Conservation (phyloP, 2,113 vertebrate genomes). For the Charadrius vociferus region DNA sequence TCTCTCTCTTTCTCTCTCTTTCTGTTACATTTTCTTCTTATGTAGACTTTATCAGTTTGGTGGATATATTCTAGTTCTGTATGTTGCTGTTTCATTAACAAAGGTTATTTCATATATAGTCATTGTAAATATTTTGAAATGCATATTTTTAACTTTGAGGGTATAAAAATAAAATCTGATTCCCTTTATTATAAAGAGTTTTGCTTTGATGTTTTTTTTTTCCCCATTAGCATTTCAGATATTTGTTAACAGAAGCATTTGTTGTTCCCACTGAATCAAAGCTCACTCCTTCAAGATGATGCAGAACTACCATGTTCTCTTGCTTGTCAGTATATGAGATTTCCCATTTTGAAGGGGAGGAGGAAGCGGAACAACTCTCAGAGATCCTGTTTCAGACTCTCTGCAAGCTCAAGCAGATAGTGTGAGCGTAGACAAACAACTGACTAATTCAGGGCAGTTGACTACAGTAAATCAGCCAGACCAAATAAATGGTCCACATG, state of each 20-base stretch:
- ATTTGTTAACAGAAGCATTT: background rate
- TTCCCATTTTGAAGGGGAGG: background rate
- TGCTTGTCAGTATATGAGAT: background rate
- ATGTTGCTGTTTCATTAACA: slow-evolving; percentile 75
- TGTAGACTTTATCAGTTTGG: slow-evolving; percentile 62
- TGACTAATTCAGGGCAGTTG: background rate
- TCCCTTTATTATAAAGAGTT: slow-evolving; percentile 60
- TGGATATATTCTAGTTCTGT: slow-evolving; percentile 77
- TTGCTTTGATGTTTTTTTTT: background rate
- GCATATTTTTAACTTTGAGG: slow-evolving; percentile 78
- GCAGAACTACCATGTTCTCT: background rate
- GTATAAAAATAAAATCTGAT: slow-evolving; percentile 77
- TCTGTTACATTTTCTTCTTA: slow-evolving; percentile 72
- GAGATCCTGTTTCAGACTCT: background rate
- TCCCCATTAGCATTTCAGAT: background rate
- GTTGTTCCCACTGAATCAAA: background rate
- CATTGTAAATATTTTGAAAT: slow-evolving; percentile 85
- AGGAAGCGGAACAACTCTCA: background rate
- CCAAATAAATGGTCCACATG: background rate
- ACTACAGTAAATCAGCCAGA: background rate
- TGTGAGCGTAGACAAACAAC: background rate
- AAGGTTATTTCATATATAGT: slow-evolving; percentile 74
- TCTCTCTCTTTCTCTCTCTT: slow-evolving; percentile 4
- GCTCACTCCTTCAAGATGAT: background rate
- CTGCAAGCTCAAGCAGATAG: background rate